phyloP scores from a whole-genome alignment of 2,797 vertebrate genomes.

The Tarsius wallacei region DNA sequence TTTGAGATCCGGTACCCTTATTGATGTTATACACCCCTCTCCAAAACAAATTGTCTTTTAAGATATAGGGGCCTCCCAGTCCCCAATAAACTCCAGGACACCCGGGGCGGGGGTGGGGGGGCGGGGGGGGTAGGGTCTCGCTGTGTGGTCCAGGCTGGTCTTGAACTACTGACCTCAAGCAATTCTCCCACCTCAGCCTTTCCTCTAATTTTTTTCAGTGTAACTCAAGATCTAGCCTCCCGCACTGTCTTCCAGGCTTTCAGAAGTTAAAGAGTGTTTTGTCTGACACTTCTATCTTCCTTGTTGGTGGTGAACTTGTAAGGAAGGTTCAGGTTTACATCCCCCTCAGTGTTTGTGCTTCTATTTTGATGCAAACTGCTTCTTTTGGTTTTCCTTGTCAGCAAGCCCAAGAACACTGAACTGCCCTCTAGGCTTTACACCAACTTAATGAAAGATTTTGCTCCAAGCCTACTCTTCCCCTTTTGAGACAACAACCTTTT shows the following conservation, averaged over 20 bases:
- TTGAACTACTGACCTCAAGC: not conserved
- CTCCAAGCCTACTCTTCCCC: fast-evolving
- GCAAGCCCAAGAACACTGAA: not conserved
- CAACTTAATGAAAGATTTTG: not conserved
- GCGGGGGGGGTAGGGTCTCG: not conserved
- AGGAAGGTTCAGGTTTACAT: not conserved
- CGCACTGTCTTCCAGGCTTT: not conserved
- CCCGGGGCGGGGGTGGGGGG: too few species aligned
- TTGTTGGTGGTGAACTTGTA: too few species aligned
- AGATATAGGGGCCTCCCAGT: too few species aligned
- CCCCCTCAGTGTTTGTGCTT: not conserved
- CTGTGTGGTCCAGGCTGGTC: not conserved
- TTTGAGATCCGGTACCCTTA: too few species aligned
- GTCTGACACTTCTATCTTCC: not conserved
- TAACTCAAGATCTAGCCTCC: not conserved
- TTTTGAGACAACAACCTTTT: not conserved
- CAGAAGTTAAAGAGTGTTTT: too few species aligned
- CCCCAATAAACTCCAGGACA: too few species aligned
- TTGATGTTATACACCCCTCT: too few species aligned
- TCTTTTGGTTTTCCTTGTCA: not conserved
- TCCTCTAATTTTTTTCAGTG: not conserved
- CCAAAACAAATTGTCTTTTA: too few species aligned
- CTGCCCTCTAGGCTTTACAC: not conserved
- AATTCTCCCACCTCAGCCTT: not conserved
- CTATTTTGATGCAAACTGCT: not conserved